phyloP scores from a whole-genome alignment of 2,113 vertebrate species.

The Suricata suricatta region DNA sequence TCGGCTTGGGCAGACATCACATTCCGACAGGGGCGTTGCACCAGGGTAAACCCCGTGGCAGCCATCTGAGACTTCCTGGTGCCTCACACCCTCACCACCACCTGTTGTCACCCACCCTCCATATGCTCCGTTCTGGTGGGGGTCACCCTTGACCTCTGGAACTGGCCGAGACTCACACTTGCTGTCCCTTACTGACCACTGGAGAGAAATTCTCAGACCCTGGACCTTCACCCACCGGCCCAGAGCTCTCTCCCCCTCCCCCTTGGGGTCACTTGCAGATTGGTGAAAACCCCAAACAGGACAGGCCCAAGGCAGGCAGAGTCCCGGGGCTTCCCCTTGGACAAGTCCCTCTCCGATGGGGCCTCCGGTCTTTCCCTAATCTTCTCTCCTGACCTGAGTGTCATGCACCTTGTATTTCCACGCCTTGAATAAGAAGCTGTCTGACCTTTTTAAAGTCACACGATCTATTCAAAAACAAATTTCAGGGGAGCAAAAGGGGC shows the following conservation, averaged over 20 bases:
- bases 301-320: not conserved
- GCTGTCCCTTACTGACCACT: not conserved
- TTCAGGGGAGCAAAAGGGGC: not conserved
- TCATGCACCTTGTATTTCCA: not conserved
- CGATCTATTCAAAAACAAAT: not conserved
- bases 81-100: too few relatives aligned
- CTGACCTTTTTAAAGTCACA: not conserved
- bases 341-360: fast-evolving
- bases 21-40: not conserved
- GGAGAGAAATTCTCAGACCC: fast-evolving
- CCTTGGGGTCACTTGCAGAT: not conserved
- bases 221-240: not conserved
- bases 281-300: not conserved
- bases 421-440: not conserved
- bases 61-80: not conserved
- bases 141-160: not conserved
- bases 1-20: not conserved
- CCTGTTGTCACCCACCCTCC: not conserved
- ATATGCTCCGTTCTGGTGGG: not conserved
- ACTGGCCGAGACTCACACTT: not conserved
- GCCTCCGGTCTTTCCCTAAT: not conserved
- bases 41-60: not conserved
- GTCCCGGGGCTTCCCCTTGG: not conserved
- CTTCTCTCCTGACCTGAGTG: not conserved
- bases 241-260: fast-evolving